Evolutionary conservation across 2,113 vertebrate species (phyloP).

Genomic region (Trachemys scripta): DNA sequence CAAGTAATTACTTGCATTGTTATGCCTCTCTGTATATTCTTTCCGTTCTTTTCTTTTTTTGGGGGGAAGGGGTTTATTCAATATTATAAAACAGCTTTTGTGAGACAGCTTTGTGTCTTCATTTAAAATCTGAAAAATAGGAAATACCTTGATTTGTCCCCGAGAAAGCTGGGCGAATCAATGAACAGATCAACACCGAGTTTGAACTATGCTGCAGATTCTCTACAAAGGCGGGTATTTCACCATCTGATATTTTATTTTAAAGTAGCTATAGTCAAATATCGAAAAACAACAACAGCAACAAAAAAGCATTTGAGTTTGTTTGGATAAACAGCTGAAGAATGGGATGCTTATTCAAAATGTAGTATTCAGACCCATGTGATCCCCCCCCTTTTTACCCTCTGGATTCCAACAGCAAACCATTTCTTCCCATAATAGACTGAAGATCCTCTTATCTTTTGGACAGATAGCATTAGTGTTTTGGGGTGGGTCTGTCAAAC

Average conservation of each 20-base stretch:
- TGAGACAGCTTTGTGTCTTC: background rate
- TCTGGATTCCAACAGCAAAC: background rate
- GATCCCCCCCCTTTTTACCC: background rate
- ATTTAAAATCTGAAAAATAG: background rate
- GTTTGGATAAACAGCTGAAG: background rate
- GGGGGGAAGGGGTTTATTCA: rapidly evolving
- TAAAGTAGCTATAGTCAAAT: background rate
- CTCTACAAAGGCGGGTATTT: background rate
- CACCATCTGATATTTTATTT: background rate
- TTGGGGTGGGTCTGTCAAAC: background rate
- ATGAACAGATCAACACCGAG: background rate
- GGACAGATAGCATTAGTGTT: background rate
- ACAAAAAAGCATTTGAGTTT: background rate
- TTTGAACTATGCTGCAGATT: background rate
- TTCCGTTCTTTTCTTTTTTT: background rate
- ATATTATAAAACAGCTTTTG: background rate
- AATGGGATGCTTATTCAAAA: rapidly evolving
- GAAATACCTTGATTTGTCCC: background rate
- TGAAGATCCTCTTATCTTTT: background rate
- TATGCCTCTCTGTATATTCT: background rate
- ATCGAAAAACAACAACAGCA: background rate
- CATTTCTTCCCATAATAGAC: background rate
- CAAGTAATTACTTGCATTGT: background rate
- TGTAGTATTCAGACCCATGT: background rate
- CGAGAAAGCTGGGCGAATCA: background rate